Evolutionary conservation across 2,888 invertebrate species (phyloP).

Genomic region (Hedychridium roseum): DNA sequence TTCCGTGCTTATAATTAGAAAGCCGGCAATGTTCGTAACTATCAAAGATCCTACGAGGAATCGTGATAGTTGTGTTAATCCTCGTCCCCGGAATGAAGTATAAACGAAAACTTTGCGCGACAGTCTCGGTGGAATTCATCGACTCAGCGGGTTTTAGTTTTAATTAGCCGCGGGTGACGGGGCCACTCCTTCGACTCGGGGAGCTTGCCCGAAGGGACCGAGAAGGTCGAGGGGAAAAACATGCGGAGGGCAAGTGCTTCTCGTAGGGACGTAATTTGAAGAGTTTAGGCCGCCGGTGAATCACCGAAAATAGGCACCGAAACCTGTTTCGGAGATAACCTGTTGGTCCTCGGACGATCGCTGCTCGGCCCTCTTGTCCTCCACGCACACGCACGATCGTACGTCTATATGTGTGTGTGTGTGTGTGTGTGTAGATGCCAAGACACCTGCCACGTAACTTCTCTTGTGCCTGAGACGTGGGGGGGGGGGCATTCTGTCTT

Average conservation of each 20-base stretch:
- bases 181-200: background rate
- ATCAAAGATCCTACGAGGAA: too few species aligned
- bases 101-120: too few species aligned
- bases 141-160: too few species aligned
- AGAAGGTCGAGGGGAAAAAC: slow-evolving; percentile 15
- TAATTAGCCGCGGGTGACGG: slow-evolving; percentile 13
- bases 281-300: slow-evolving; percentile 21
- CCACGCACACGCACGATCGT: slow-evolving; percentile 1
- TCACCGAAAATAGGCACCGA: slow-evolving; percentile 36
- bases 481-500: slow-evolving; percentile 30
- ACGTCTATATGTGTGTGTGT: background rate
- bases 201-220: slow-evolving; percentile 6
- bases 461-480: slow-evolving; percentile 27
- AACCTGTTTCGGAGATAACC: slow-evolving; percentile 37
- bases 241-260: slow-evolving; percentile 7
- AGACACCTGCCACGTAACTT: slow-evolving; percentile 43
- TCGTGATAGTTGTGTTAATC: too few species aligned
- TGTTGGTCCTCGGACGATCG: slow-evolving; percentile 32
- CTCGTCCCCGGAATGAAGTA: too few species aligned
- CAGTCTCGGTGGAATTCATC: too few species aligned
- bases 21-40: too few species aligned
- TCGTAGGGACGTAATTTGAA: slow-evolving; percentile 30
- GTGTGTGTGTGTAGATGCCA: slow-evolving; percentile 4
- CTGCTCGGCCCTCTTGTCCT: too few species aligned
- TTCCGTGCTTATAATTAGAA: too few species aligned